Base-by-base conservation (phyloP, 1,140 invertebrate species). In the Riptortus pedestris region DNA sequence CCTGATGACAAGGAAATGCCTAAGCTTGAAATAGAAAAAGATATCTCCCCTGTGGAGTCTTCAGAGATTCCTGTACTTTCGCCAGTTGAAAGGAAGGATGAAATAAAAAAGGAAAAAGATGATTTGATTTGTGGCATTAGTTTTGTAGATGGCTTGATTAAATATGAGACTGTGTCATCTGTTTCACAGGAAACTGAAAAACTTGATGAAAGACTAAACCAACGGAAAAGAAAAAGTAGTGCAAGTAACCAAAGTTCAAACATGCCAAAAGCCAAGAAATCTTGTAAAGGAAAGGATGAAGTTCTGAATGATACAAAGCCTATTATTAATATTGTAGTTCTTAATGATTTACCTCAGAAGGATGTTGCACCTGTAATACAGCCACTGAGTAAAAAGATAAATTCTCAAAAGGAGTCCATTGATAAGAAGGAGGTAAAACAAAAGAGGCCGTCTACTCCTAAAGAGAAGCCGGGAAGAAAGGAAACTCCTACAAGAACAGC, bases 11-110 rank as follows among this genome's bases (percentile, higher is more conserved):
- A 55, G 26, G 51, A 66, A 57, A 66, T 66, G 65, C 65, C 65
- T 29, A 66, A 48, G 29, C 47, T 66, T 14, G 65, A 66, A 57
- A 66, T 66, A 7, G 65, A 66, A 45, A 45, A 63, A 24, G 52
- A 63, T 29, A 4, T 58, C 9, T 33, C 26, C 2, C 65, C 65
- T 14, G 59, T 61, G 1, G 29, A 62, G n/a, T 60, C 38, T 7
- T 16, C 31, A 2, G 65, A 66, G 55, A 66, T 66, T 7, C 65
- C 65, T 27, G 60, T 66, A 45, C 43, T 66, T 22, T 45, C 55
- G 27, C 63, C 63, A 20, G 63, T 28, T 16, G 52, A 64, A 12
- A 64, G 20, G 3, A 55, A 22, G 16, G 51, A 26, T 22, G 51
- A 55, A 22, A 14, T 18, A 26, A 55, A 55, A 24, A 55, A 55